Percentiles rank a stretch among this genome's conserved stretches.
These are phyloP conservation scores for Noctilio leporinus DNA, from an alignment of 2,113 vertebrate genomes.

Conservation along the genomic window DNA sequence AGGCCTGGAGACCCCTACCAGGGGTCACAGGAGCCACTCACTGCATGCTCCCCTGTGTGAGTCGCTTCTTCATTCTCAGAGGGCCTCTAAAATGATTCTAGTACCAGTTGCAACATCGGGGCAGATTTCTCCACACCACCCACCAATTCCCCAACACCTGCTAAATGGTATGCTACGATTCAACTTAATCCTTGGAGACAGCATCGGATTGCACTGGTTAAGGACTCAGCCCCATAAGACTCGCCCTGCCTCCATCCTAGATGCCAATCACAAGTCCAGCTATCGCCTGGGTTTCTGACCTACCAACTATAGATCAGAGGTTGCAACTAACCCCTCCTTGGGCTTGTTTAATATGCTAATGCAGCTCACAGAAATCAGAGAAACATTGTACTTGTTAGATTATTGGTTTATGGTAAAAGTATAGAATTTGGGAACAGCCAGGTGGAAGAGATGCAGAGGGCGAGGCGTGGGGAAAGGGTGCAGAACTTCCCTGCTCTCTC, in stretches of 20 bases:
- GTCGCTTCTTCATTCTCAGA: neutral
- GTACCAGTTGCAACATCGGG: neutral
- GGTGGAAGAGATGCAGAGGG: neutral
- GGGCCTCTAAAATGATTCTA: neutral
- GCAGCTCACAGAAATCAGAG: neutral
- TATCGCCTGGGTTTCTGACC: neutral
- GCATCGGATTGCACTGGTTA: neutral
- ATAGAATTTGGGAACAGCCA: neutral
- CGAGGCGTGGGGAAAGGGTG: fast-evolving
- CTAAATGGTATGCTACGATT: neutral
- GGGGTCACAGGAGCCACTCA: neutral
- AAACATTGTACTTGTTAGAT: neutral
- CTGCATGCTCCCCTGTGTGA: neutral
- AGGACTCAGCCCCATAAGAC: neutral
- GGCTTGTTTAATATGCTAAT: neutral
- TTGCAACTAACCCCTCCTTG: neutral
- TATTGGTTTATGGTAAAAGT: neutral
- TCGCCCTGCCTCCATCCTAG: neutral
- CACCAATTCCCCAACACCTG: neutral
- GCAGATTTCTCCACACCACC: neutral
- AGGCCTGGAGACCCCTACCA: neutral
- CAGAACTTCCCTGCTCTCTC: too few relatives aligned
- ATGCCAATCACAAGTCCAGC: neutral
- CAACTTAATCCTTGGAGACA: neutral
- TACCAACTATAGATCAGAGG: neutral